Percentiles rank a stretch among this genome's conserved stretches.
These are phyloP conservation scores for Cladopsammia gracilis DNA, from an alignment of 64 coral and sea anemone genomes.

Conservation along the genomic window DNA sequence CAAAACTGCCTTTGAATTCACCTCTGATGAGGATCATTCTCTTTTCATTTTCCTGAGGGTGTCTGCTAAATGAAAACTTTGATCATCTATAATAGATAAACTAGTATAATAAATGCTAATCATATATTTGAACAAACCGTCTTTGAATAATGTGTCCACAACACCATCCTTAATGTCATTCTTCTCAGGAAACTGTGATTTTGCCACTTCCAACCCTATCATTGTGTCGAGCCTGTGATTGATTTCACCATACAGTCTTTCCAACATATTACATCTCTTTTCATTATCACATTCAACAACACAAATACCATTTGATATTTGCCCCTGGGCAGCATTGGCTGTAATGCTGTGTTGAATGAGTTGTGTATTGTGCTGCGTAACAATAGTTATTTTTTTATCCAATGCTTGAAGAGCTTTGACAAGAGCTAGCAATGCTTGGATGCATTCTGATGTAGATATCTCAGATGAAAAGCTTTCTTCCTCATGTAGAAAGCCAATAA, in stretches of 20 bases:
- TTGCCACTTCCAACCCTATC: neutral
- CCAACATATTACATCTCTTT: neutral
- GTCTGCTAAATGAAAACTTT: neutral
- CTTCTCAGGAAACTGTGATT: neutral
- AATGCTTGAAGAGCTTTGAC: slow-evolving; percentile 37
- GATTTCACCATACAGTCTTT: neutral
- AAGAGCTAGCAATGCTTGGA: neutral
- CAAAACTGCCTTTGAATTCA: too few relatives aligned
- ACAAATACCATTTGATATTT: neutral
- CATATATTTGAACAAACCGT: neutral
- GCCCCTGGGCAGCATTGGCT: neutral
- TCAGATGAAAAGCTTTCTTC: neutral
- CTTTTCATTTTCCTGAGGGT: too few relatives aligned
- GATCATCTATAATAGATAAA: neutral
- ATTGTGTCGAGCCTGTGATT: slow-evolving; percentile 29
- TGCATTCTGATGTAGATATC: neutral
- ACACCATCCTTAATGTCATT: neutral
- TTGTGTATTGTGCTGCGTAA: neutral
- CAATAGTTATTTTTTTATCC: slow-evolving; percentile 15
- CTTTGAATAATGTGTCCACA: slow-evolving; percentile 7
- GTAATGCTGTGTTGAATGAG: neutral
- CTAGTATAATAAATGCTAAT: too few relatives aligned
- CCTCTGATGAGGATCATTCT: too few relatives aligned
- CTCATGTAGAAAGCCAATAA: slow-evolving; percentile 22
- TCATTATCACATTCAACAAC: neutral